Evolutionary conservation across 2,113 vertebrate genomes (phyloP), one percentile per base, ranked within the genome.

Genomic region (Sander lucioperca): DNA sequence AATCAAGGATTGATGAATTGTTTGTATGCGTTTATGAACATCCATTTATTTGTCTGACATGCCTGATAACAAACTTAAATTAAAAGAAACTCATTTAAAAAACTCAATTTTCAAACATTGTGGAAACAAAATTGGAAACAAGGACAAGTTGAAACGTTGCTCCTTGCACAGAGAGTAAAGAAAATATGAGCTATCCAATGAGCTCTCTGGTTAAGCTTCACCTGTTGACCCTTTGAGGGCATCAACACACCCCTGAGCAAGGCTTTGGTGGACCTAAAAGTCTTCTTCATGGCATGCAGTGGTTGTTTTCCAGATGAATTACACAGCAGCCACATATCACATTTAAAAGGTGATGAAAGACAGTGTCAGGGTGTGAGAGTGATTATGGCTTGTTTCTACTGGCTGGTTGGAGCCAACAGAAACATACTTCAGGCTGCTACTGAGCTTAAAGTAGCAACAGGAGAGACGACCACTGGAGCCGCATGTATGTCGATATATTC

Each of bases 301-400:
- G 27, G 19, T 54, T 25, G 50, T 77, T 81, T 57, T 64, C 54
- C 54, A 56, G 43, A 65, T 43, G 23, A 59, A 70, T 21, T 69
- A 62, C 14, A 48, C 6, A 30, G 25, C 48, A 30, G 25, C 48
- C 30, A 21, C n/a, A 70, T 57, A 72, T 81, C 62, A 51, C 51
- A 74, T 63, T 78, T 43, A 71, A 65, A 50, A 74, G 79, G 80
- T 39, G 83, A 85, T 78, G 79, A 87, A 83, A 57, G 66, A 69
- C 51, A 74, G 39, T 39, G 6, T 62, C 51, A 19, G 68, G 74
- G 85, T 85, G 81, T 71, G 80, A 86, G 57, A 75, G 79, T 54
- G 77, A 88, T 77, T 59, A 81, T 2, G 12, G 66, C 58, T 83
- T 27, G 51, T 78, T 79, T 86, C 64, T 53, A 77, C 69, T 57